Base-by-base conservation (phyloP, 2,797 vertebrate species). In the Amniataba percoides region DNA sequence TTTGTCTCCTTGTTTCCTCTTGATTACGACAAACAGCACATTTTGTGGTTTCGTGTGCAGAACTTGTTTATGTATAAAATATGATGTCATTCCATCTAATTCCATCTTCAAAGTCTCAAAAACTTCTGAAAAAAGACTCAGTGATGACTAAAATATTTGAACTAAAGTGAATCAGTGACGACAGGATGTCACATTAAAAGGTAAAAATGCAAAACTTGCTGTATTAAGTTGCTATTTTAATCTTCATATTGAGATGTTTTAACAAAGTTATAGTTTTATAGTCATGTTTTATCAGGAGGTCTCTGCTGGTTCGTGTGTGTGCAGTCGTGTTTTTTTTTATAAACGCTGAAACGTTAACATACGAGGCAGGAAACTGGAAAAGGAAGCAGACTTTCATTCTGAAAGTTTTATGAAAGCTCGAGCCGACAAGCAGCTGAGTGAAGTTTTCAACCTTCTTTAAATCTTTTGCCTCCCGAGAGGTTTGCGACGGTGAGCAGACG, bases 381-480 rank as follows among this genome's bases (percentile, higher is more conserved):
- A 36, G 23, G 68, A 77, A 56, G 55, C 66, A 36, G 62, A 53
- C 66, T 73, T 66, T 55, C 45, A 57, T 77, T 18, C 52, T 71
- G 53, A 77, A 80, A 76, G 74, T 83, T 85, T 77, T 40, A 72
- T 79, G 70, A 70, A 83, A 57, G 56, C 70, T 71, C 16, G 34
- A 71, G 65, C 53, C 14, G 53, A 62, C 74, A 1, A 55, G 68
- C 51, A 43, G 46, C 36, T 46, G 78, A 88, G 65, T 62, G 74
- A 85, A 80, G 67, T 51, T 83, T 86, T 81, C 78, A 77, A 79
- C 36, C n/a, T 1, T 23, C 46, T 52, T 71, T 57, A 76, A 77
- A 80, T 57, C 53, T 56, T 60, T 66, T 48, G 42, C 64, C 46
- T 59, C 55, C 14, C 5, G 9, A 34, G 77, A 78, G 77, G 21